phyloP scores from a whole-genome alignment of 2,888 invertebrate species.

The Octodonta nipae region DNA sequence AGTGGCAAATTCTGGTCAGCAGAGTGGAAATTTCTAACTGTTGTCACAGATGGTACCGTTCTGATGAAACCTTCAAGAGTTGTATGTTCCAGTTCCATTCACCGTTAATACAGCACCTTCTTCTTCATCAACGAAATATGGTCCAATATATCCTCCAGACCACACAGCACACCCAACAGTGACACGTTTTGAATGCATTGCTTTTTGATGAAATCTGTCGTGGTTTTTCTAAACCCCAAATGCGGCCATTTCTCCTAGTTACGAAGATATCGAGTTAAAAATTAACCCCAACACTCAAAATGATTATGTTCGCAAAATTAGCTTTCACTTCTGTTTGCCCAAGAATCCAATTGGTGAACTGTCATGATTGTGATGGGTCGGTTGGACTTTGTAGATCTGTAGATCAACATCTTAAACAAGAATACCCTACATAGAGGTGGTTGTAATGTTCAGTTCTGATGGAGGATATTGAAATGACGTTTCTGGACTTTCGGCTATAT shows the following conservation, averaged over 20 bases:
- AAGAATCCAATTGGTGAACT: constrained; percentile 2
- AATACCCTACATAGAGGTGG: neutral
- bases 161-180: no score
- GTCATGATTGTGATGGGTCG: no score
- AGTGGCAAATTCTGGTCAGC: no score
- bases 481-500: constrained; percentile 2
- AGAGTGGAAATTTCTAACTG: no score
- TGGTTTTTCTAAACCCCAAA: constrained; percentile 21
- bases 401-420: neutral
- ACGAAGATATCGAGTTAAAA: constrained; percentile 24
- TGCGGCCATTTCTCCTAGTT: constrained; percentile 25
- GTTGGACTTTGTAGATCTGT: no score
- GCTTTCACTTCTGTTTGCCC: constrained; percentile 4
- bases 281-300: constrained; percentile 16
- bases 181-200: no score
- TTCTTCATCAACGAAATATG: no score
- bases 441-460: constrained; percentile 3
- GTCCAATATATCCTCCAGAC: no score
- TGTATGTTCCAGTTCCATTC: no score
- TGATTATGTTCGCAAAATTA: constrained; percentile 4
- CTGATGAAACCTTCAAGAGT: no score
- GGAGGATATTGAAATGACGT: constrained; percentile 2
- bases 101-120: no score
- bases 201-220: constrained; percentile 17
- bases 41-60: no score